A percentile compares a stretch with the other conserved stretches of the same genome.
These are phyloP conservation scores for Dryas iulia DNA, from an alignment of 1,140 invertebrate species.

Conservation along the genomic window DNA sequence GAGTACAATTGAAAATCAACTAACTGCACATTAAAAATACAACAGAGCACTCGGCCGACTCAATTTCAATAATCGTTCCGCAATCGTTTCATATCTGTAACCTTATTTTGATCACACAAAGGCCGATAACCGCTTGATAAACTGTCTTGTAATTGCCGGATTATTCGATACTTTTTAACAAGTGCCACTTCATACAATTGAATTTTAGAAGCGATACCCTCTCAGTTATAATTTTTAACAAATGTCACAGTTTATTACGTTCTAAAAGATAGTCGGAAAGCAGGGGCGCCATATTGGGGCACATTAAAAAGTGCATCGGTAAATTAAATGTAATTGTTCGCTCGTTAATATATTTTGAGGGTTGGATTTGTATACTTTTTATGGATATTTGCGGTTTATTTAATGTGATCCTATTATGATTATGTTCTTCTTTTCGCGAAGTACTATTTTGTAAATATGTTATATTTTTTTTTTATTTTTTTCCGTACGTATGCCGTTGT, in stretches of 20 bases:
- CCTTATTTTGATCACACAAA: constrained; percentile 16
- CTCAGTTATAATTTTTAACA: constrained; percentile 73
- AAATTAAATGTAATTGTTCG: constrained; percentile 78
- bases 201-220: constrained; percentile 71
- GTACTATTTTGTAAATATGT: neutral
- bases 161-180: constrained; percentile 49
- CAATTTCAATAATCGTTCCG: constrained; percentile 26
- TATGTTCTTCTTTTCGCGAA: neutral
- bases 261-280: constrained; percentile 45
- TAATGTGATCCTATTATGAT: neutral
- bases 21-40: constrained; percentile 36
- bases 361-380: constrained; percentile 29
- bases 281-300: constrained; percentile 59
- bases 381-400: constrained; percentile 13
- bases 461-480: neutral
- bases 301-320: constrained; percentile 71
- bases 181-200: constrained; percentile 70
- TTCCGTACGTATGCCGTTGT: too few relatives aligned
- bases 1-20: constrained; percentile 36
- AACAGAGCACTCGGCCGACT: constrained; percentile 18
- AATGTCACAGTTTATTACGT: constrained; percentile 72
- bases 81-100: neutral
- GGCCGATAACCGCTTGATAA: constrained; percentile 11
- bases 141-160: constrained; percentile 24
- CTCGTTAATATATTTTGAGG: constrained; percentile 54